Percentiles rank a stretch among this genome's conserved stretches.
phyloP scores from a whole-genome alignment of 1,140 invertebrate species.

The Drosophila sucinea region DNA sequence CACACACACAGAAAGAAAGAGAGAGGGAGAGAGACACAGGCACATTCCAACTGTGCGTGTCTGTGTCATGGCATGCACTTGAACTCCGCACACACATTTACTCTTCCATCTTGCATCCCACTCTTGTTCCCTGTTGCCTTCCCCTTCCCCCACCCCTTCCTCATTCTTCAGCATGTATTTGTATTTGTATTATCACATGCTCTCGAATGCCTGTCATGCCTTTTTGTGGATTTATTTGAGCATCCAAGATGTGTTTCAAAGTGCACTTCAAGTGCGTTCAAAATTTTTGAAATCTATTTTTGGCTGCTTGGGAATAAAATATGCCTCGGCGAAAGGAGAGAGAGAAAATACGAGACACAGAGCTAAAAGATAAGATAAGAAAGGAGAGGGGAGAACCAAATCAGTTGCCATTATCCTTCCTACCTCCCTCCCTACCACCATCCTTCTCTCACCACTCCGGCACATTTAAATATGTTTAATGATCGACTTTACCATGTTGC shows the following conservation, averaged over 20 bases:
- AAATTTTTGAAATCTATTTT: slow-evolving; percentile 67
- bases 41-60: slow-evolving; percentile 30
- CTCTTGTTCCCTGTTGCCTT: background rate
- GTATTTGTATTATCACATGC: slow-evolving; percentile 54
- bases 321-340: slow-evolving; percentile 21
- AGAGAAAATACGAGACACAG: background rate
- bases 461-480: slow-evolving; percentile 58
- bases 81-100: slow-evolving; percentile 68
- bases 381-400: background rate
- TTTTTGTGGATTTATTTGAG: slow-evolving; percentile 56
- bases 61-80: slow-evolving; percentile 74
- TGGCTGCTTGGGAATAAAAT: slow-evolving; percentile 75
- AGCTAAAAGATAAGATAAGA: background rate
- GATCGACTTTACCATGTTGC: slow-evolving; percentile 33
- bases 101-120: slow-evolving; percentile 5
- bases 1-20: slow-evolving; percentile 2
- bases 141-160: slow-evolving; percentile 5
- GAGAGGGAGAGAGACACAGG: background rate
- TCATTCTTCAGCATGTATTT: background rate
- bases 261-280: slow-evolving; percentile 77
- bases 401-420: background rate
- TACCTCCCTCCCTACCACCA: slow-evolving; percentile 11
- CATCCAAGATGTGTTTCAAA: slow-evolving; percentile 73
- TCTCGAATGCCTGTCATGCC: slow-evolving; percentile 56
- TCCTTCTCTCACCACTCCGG: background rate